These are phyloP conservation scores for Rhabditoides inermis DNA, from an alignment of 2,888 invertebrate genomes.

Conservation along the genomic window DNA sequence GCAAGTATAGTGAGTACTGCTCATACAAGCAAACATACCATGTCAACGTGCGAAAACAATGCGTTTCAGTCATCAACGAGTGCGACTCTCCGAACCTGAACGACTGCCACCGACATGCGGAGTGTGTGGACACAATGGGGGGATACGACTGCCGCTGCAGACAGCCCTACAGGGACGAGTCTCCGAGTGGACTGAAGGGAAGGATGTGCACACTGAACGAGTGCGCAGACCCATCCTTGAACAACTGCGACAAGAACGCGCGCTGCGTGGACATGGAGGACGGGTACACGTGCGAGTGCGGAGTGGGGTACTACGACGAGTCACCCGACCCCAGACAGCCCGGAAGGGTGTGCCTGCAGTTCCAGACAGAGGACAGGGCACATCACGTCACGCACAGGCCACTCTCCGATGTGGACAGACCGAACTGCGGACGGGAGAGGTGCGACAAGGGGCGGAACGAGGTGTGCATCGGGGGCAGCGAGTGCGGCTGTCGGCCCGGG, in stretches of 20 bases:
- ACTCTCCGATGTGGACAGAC: conserved; percentile 38
- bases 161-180: conserved; percentile 24
- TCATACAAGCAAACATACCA: not conserved
- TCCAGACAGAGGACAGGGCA: conserved; percentile 9
- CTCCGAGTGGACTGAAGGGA: conserved; percentile 31
- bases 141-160: conserved; percentile 44
- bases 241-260: conserved; percentile 46
- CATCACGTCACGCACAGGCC: conserved; percentile 3
- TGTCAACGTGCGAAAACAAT: too few relatives aligned
- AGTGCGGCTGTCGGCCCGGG: conserved; percentile 48
- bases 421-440: not conserved
- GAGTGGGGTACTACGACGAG: conserved; percentile 44
- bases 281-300: conserved; percentile 41
- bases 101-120: conserved; percentile 48
- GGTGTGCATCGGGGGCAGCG: conserved; percentile 47
- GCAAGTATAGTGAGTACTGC: conserved; percentile 33
- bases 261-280: conserved; percentile 44
- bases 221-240: conserved; percentile 29
- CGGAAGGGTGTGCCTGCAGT: conserved; percentile 44
- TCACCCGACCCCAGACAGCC: conserved; percentile 39
- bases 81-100: conserved; percentile 49
- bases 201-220: conserved; percentile 48
- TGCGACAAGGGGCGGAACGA: conserved; percentile 18
- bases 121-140: conserved; percentile 47
- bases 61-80: conserved; percentile 46